Percentiles rank a stretch among this genome's conserved stretches.
Evolutionary conservation across 2,797 vertebrate genomes (phyloP).

Genomic region (Eurystomus glaucurus): DNA sequence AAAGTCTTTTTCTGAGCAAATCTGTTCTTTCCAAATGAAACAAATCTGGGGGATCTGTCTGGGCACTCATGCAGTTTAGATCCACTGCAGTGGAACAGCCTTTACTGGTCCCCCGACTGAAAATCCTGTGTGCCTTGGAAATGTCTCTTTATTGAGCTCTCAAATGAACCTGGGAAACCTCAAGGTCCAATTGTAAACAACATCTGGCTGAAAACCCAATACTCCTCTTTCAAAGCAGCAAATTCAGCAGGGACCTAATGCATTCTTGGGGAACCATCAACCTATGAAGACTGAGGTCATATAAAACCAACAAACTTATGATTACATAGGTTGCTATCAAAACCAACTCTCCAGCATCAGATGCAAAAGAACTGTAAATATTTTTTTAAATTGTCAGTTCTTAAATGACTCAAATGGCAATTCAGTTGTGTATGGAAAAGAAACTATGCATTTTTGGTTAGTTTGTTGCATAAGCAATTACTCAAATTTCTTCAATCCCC

Average conservation of each 20-base stretch:
- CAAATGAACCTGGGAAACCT: neutral
- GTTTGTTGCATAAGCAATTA: constrained; percentile 15
- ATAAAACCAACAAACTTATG: neutral
- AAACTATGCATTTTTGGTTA: neutral
- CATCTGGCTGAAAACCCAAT: neutral
- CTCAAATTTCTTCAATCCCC: neutral
- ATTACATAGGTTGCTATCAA: neutral
- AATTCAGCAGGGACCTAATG: neutral
- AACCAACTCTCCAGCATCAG: neutral
- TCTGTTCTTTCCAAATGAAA: neutral
- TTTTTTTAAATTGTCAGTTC: neutral
- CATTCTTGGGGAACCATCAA: neutral
- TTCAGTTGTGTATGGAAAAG: neutral
- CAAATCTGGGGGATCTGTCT: neutral
- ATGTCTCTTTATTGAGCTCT: neutral
- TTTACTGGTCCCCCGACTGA: neutral
- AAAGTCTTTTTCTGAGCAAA: neutral
- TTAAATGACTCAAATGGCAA: neutral
- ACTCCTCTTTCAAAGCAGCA: neutral
- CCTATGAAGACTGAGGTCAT: neutral
- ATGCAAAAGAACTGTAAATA: neutral
- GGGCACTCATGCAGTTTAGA: neutral
- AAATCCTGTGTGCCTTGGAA: neutral
- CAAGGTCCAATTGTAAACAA: neutral
- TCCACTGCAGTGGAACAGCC: neutral